phyloP scores from a whole-genome alignment of 2,888 invertebrate species.

The Phragmatobia fuliginosa region DNA sequence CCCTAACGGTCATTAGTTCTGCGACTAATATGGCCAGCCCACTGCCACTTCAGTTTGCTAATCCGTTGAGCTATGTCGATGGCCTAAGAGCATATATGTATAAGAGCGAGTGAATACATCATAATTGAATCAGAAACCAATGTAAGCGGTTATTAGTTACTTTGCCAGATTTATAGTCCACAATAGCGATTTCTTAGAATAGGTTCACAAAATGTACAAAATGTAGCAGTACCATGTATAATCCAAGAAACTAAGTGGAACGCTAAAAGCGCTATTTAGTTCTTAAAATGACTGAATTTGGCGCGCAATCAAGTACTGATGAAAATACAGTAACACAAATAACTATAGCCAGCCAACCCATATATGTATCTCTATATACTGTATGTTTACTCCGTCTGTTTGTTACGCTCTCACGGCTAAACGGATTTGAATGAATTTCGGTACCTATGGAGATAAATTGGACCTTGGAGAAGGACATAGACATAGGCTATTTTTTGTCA shows the following conservation, averaged over 20 bases:
- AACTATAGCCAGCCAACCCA: neutral
- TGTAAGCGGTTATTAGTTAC: neutral
- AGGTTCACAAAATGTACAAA: neutral
- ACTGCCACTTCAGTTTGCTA: too few species aligned
- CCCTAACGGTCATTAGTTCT: too few species aligned
- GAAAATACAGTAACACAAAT: neutral
- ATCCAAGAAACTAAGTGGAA: neutral
- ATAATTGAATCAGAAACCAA: neutral
- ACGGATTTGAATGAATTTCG: too few species aligned
- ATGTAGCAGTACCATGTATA: neutral
- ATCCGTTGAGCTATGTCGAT: too few species aligned
- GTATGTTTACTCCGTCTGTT: too few species aligned
- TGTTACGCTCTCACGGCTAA: too few species aligned
- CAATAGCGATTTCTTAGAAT: neutral
- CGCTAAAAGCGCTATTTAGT: neutral
- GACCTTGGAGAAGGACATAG: too few species aligned
- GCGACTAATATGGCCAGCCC: too few species aligned
- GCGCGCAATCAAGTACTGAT: neutral
- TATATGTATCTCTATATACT: neutral
- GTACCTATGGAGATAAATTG: too few species aligned
- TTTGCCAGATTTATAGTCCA: neutral
- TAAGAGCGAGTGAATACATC: neutral
- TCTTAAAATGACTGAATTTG: neutral
- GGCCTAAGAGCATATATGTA: too few species aligned
- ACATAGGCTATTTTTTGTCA: too few species aligned